These are phyloP conservation scores for Paramuricea clavata DNA, from an alignment of 92 coral and sea anemone genomes.

Conservation along the genomic window DNA sequence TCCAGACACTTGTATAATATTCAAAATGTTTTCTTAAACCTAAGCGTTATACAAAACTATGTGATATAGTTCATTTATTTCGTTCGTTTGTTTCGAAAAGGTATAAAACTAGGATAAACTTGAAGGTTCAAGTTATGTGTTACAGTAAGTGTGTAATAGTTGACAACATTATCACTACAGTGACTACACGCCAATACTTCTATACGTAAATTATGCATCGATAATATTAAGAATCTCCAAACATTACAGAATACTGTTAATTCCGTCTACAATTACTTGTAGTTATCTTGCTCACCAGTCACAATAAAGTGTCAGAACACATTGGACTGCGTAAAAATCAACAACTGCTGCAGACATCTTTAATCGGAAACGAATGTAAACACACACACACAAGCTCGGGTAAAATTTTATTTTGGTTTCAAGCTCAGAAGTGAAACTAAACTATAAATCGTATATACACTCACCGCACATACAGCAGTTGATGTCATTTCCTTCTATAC, in stretches of 20 bases:
- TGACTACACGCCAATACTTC: slow-evolving; percentile 15
- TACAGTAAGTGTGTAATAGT: background rate
- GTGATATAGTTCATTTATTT: background rate
- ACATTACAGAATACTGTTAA: background rate
- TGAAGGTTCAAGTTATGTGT: background rate
- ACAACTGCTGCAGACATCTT: slow-evolving; percentile 12
- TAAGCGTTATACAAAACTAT: background rate
- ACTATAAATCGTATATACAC: slow-evolving; percentile 25
- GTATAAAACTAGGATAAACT: background rate
- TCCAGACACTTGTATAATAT: slow-evolving; percentile 19
- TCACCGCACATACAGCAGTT: slow-evolving; percentile 99
- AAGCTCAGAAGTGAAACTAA: background rate
- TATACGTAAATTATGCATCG: background rate
- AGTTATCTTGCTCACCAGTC: background rate
- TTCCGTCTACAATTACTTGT: slow-evolving; percentile 9
- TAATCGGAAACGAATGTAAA: slow-evolving; percentile 40
- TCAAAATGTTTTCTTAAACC: slow-evolving; percentile 15
- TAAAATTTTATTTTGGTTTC: background rate
- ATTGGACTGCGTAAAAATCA: background rate
- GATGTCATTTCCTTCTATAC: slow-evolving; percentile 92
- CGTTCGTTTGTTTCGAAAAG: background rate
- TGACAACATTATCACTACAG: background rate
- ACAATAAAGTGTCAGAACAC: background rate
- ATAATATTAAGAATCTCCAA: slow-evolving; percentile 5
- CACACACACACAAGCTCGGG: slow-evolving; percentile 22